Conservation (phyloP, 2,888 invertebrate species). For the Philaethria dido region DNA sequence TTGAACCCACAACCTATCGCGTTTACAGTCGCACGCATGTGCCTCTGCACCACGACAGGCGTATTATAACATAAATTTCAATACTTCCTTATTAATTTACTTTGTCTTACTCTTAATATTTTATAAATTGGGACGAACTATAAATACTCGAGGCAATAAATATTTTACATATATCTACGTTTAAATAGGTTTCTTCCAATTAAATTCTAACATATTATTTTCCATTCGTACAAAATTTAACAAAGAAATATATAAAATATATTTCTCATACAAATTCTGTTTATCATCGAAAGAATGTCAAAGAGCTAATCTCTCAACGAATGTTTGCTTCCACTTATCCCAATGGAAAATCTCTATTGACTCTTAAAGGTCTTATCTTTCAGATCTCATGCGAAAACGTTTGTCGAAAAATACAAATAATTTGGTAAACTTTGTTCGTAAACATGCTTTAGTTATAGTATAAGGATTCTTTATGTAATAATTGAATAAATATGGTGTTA, state of each 20-base stretch:
- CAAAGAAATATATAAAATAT: conserved; percentile 33
- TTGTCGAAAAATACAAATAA: background rate
- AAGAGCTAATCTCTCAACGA: conserved; percentile 51
- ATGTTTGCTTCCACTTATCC: conserved; percentile 48
- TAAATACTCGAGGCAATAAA: no score
- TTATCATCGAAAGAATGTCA: conserved; percentile 45
- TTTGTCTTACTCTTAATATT: no score
- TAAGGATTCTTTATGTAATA: background rate
- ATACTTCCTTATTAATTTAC: no score
- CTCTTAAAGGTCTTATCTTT: conserved; percentile 30
- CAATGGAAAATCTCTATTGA: conserved; percentile 40
- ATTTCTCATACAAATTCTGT: conserved; percentile 29
- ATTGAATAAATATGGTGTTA: no score
- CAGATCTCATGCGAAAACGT: conserved; percentile 10
- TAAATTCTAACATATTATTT: background rate
- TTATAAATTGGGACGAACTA: no score
- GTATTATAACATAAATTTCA: no score
- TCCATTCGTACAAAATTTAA: background rate
- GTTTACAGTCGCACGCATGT: no score
- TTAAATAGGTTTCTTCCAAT: background rate
- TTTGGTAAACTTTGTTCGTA: background rate
- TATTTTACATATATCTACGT: no score
- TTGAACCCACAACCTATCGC: no score
- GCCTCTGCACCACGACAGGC: no score
- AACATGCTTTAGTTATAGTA: background rate